Evolutionary conservation across 2,888 invertebrate species (phyloP).

Genomic region (Caenorhabditis doughertyi): DNA sequence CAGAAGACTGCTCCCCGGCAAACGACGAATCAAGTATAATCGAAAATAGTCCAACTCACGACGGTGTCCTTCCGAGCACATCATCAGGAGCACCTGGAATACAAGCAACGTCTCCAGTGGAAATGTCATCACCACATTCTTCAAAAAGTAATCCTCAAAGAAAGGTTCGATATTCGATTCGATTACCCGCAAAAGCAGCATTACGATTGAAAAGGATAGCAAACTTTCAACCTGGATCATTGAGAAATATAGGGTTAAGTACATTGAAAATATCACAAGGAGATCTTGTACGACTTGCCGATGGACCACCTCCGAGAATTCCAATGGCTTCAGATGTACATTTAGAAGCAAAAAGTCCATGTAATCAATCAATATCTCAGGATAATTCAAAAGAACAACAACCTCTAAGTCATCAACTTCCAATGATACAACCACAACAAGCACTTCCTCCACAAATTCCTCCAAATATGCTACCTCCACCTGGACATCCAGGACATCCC

Average conservation of each 20-base stretch:
- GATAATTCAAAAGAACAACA: background rate
- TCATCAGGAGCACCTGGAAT: constrained; percentile 25
- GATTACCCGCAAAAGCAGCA: constrained; percentile 67
- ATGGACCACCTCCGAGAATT: constrained; percentile 27
- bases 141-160: constrained; percentile 25
- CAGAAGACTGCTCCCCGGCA: constrained; percentile 2
- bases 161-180: constrained; percentile 57
- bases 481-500: constrained; percentile 15
- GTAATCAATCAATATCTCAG: constrained; percentile 18
- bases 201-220: constrained; percentile 71
- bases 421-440: constrained; percentile 29
- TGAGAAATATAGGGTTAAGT: constrained; percentile 65
- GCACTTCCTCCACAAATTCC: constrained; percentile 40
- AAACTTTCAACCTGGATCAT: constrained; percentile 68
- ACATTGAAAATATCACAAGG: constrained; percentile 32
- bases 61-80: constrained; percentile 59
- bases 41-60: constrained; percentile 54
- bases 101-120: background rate
- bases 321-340: constrained; percentile 3
- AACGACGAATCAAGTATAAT: constrained; percentile 27
- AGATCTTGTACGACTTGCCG: constrained; percentile 48
- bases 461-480: background rate
- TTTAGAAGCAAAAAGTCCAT: constrained; percentile 11
- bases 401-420: constrained; percentile 12
- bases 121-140: constrained; percentile 49